These are phyloP conservation scores for Cetonia aurata DNA, from an alignment of 2,888 invertebrate species.

Conservation along the genomic window DNA sequence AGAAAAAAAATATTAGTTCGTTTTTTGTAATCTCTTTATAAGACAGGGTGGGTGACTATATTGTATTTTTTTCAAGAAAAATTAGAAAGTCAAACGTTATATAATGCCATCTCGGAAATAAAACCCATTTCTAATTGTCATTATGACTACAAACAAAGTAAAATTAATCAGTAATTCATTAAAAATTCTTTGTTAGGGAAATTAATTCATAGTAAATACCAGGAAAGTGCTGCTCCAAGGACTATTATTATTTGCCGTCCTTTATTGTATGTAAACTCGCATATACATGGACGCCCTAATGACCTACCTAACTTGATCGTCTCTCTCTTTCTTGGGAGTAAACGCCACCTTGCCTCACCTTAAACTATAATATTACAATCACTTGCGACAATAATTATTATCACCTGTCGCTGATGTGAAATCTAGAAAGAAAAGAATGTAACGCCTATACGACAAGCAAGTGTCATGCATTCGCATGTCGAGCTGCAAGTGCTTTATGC, in stretches of 20 bases:
- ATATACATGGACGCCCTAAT: background rate
- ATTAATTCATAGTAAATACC: constrained; percentile 22
- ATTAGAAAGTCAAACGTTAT: constrained; percentile 19
- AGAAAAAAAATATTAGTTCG: too few species aligned
- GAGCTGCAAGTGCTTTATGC: constrained; percentile 14
- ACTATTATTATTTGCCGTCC: constrained; percentile 10
- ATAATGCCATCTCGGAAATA: constrained; percentile 13
- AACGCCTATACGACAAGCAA: constrained; percentile 3
- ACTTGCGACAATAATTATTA: constrained; percentile 3
- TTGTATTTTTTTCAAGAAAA: constrained; percentile 4
- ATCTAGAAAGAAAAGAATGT: background rate
- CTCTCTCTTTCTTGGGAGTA: constrained; percentile 7
- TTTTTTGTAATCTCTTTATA: background rate
- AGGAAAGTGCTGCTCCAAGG: constrained; percentile 29
- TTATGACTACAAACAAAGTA: constrained; percentile 22
- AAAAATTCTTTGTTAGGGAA: constrained; percentile 4
- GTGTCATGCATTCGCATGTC: constrained; percentile 13
- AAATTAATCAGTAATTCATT: constrained; percentile 20
- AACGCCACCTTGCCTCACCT: constrained; percentile 24
- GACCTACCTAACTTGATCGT: background rate
- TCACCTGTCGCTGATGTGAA: background rate
- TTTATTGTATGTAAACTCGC: constrained; percentile 11
- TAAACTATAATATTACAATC: background rate
- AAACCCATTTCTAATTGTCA: constrained; percentile 14
- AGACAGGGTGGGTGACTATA: background rate